Conservation (phyloP, 2,888 invertebrate genomes). For the Tetranychus piercei region DNA sequence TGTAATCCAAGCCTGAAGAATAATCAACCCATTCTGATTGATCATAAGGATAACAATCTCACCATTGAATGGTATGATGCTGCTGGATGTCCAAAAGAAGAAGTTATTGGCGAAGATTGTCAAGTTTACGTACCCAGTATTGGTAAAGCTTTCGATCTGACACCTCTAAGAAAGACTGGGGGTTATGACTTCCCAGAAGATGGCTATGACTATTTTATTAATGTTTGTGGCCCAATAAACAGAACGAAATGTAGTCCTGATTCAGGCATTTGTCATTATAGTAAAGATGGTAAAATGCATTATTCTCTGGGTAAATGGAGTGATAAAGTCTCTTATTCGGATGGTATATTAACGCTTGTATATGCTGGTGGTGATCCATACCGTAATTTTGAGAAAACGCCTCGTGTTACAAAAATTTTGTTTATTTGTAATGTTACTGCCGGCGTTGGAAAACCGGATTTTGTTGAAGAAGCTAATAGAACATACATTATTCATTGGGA, state of each 20-base stretch:
- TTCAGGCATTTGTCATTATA: background rate
- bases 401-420: background rate
- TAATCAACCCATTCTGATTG: background rate
- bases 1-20: background rate
- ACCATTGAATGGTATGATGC: background rate
- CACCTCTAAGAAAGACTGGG: conserved; percentile 15
- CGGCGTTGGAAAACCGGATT: background rate
- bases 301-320: background rate
- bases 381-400: background rate
- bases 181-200: conserved; percentile 19
- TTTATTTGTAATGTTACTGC: background rate
- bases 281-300: background rate
- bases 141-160: conserved; percentile 17
- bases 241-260: conserved; percentile 16
- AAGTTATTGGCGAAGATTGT: background rate
- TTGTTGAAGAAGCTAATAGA: background rate
- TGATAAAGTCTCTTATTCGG: background rate
- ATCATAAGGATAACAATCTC: background rate
- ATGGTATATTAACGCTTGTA: background rate
- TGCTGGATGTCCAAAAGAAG: background rate
- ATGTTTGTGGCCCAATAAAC: conserved; percentile 22
- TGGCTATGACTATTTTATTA: conserved; percentile 19
- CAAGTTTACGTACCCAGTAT: background rate
- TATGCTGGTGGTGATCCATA: background rate
- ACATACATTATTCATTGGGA: background rate